phyloP scores from a whole-genome alignment of 2,113 vertebrate species.

The Python bivittatus region DNA sequence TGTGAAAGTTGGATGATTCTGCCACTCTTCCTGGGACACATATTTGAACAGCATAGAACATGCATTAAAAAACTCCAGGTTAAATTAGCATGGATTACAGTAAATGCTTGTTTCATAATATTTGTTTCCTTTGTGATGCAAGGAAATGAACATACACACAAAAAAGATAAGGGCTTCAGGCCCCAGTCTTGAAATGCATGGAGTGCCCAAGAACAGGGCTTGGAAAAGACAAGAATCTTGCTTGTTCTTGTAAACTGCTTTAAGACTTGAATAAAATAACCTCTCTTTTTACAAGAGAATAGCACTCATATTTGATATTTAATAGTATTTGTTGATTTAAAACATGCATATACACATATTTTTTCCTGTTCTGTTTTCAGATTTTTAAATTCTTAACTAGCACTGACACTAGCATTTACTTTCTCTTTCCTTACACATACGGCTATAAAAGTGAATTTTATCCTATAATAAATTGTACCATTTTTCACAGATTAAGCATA shows the following conservation, averaged over 20 bases:
- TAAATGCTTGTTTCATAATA: neutral
- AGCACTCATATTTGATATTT: neutral
- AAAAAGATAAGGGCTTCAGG: neutral
- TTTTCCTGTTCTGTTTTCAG: neutral
- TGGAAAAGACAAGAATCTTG: neutral
- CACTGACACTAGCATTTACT: neutral
- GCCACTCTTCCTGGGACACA: neutral
- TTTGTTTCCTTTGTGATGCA: neutral
- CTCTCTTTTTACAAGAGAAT: neutral
- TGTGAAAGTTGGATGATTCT: neutral
- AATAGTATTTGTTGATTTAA: conserved; percentile 1
- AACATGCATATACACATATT: neutral
- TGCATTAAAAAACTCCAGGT: neutral
- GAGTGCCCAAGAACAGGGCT: neutral
- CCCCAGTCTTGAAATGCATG: neutral
- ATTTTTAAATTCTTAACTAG: neutral
- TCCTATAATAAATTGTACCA: neutral
- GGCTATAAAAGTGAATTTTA: neutral
- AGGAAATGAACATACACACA: neutral
- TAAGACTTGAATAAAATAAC: neutral
- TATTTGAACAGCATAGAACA: neutral
- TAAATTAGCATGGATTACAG: too few species aligned
- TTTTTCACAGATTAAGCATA: neutral
- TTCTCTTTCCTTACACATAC: neutral
- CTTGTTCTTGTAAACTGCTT: neutral